These are phyloP conservation scores for Acanthosepion lycidas DNA, from an alignment of 2,888 invertebrate species.

Conservation along the genomic window DNA sequence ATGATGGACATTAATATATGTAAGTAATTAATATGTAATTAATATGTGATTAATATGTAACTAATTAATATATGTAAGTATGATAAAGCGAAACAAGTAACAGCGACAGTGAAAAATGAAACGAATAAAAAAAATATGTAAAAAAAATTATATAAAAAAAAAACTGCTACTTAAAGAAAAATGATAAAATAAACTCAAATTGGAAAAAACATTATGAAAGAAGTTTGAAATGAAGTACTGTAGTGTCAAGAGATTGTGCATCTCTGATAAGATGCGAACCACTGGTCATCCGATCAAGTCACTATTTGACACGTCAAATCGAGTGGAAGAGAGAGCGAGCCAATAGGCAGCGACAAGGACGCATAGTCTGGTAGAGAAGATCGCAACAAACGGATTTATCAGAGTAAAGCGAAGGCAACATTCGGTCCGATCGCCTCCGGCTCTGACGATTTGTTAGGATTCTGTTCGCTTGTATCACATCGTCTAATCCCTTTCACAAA, in stretches of 20 bases:
- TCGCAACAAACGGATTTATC: not conserved
- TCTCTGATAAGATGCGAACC: not conserved
- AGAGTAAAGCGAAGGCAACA: not conserved
- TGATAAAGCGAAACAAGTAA: too few species aligned
- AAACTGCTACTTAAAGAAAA: too few species aligned
- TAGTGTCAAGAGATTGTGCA: not conserved
- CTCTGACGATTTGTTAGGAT: too few species aligned
- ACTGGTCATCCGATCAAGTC: constrained; percentile 4
- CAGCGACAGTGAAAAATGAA: too few species aligned
- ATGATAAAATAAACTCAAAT: too few species aligned
- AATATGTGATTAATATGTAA: too few species aligned
- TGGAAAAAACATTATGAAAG: too few species aligned
- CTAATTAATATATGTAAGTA: too few species aligned
- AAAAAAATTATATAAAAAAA: too few species aligned
- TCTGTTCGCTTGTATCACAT: constrained; percentile 33
- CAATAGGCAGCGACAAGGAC: not conserved
- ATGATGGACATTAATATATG: too few species aligned
- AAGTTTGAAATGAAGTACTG: not conserved
- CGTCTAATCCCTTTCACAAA: constrained; percentile 33
- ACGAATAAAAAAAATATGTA: too few species aligned
- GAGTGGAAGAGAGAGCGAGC: not conserved
- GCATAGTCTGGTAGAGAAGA: not conserved
- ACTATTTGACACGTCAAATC: not conserved
- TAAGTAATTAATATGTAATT: too few species aligned
- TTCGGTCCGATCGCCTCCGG: not conserved